Percentiles rank a stretch among this genome's conserved stretches.
Evolutionary conservation across 2,113 vertebrate genomes (phyloP).

Genomic region (Nyctereutes procyonoides): DNA sequence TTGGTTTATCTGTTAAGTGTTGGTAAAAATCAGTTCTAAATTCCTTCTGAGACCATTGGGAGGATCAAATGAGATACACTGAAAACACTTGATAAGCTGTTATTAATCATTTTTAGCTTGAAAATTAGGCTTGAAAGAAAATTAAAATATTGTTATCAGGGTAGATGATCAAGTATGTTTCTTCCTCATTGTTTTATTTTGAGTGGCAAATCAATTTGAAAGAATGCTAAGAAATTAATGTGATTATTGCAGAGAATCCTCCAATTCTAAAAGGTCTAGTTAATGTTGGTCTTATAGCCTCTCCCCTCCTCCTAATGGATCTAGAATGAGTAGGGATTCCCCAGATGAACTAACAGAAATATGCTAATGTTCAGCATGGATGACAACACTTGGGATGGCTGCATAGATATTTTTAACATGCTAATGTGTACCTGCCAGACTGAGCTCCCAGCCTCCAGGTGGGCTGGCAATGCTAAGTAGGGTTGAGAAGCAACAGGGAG

Average conservation of each 20-base stretch:
- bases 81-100: not conserved
- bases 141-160: not conserved
- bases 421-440: conserved; percentile 76
- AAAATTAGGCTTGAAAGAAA: conserved; percentile 1
- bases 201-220: not conserved
- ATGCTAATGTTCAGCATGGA: not conserved
- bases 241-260: not conserved
- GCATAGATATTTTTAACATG: conserved; percentile 71
- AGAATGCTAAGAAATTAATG: not conserved
- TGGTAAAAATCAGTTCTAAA: not conserved
- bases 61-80: not conserved
- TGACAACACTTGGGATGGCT: not conserved
- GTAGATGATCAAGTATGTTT: not conserved
- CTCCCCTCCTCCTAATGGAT: not conserved
- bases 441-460: conserved; percentile 69
- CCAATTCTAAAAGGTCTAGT: not conserved
- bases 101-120: not conserved
- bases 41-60: not conserved
- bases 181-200: not conserved
- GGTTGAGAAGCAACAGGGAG: conserved; percentile 39
- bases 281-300: not conserved
- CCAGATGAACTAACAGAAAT: conserved; percentile 37
- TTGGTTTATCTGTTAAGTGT: not conserved
- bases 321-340: conserved; percentile 48
- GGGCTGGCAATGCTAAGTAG: conserved; percentile 23